Evolutionary conservation across 2,113 vertebrate species (phyloP).

Genomic region (Agelaius tricolor): DNA sequence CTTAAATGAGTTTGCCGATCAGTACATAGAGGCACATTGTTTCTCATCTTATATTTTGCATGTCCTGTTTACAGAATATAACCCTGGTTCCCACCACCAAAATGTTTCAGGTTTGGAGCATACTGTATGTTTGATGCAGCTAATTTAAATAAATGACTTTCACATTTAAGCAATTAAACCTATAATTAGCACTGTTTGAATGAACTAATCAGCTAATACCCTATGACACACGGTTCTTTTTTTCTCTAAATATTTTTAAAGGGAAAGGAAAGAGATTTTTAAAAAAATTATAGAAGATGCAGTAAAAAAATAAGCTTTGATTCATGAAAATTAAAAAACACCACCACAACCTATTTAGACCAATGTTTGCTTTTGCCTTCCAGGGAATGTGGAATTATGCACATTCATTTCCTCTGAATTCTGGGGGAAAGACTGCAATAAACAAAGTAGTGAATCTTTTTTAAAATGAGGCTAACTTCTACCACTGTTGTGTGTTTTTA

Average conservation of each 20-base stretch:
- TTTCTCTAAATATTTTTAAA: constrained; percentile 48
- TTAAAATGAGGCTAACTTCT: neutral
- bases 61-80: constrained; percentile 42
- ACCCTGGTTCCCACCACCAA: neutral
- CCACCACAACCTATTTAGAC: constrained; percentile 13
- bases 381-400: constrained; percentile 25
- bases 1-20: constrained; percentile 71
- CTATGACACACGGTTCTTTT: constrained; percentile 34
- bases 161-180: constrained; percentile 59
- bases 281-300: constrained; percentile 6
- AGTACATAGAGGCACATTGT: constrained; percentile 62
- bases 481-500: neutral
- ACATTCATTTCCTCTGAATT: constrained; percentile 31
- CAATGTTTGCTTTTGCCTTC: constrained; percentile 16
- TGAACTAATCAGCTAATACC: constrained; percentile 46
- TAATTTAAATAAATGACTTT: constrained; percentile 63
- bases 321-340: constrained; percentile 36
- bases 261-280: constrained; percentile 8
- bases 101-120: constrained; percentile 48
- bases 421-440: neutral
- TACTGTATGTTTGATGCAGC: constrained; percentile 53
- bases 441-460: neutral
- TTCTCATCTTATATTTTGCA: constrained; percentile 48
- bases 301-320: constrained; percentile 2
- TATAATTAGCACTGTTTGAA: constrained; percentile 36